A percentile compares a stretch with the other conserved stretches of the same genome.
Evolutionary conservation across 2,113 vertebrate species (phyloP).

Genomic region (Mormoops blainvillei): DNA sequence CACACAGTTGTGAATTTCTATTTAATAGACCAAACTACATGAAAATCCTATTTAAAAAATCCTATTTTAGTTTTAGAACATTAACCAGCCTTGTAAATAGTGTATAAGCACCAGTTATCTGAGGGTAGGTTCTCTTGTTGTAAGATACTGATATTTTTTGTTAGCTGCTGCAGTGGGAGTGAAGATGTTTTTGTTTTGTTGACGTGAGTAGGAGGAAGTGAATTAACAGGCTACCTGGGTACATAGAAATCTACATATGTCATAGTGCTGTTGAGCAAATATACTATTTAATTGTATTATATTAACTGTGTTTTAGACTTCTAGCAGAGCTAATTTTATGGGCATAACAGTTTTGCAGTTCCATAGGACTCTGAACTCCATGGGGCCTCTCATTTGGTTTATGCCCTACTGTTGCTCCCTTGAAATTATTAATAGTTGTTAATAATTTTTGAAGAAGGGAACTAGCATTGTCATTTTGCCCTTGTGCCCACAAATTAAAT

Average conservation of each 20-base stretch:
- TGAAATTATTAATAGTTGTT: neutral
- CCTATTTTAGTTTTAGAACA: neutral
- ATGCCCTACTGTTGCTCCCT: neutral
- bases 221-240: neutral
- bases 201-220: neutral
- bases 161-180: neutral
- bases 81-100: neutral
- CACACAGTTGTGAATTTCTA: neutral
- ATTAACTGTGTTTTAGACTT: neutral
- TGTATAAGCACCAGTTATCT: neutral
- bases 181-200: neutral
- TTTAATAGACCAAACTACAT: neutral
- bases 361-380: neutral
- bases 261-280: neutral
- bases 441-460: neutral
- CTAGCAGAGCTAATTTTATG: neutral
- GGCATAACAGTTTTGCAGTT: accelerated
- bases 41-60: neutral
- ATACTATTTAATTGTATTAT: neutral
- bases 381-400: neutral
- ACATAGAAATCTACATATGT: neutral
- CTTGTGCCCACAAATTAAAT: neutral
- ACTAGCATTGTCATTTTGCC: neutral
- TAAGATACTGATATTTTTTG: neutral
- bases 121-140: neutral